phyloP scores from a whole-genome alignment of 64 coral and sea anemone species.

The Montipora cactus region DNA sequence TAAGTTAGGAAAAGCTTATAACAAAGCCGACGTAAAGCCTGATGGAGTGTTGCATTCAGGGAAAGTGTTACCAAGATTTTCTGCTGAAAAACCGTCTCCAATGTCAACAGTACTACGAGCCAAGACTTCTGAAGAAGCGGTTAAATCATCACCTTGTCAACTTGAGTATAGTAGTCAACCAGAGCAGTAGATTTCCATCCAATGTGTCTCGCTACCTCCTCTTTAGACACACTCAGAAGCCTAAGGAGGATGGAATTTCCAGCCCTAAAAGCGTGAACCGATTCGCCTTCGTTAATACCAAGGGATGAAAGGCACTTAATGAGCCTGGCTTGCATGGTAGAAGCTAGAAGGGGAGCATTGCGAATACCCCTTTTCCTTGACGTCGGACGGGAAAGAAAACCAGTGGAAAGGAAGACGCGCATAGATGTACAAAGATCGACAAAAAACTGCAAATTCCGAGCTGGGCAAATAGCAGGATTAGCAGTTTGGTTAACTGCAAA shows the following conservation, averaged over 20 bases:
- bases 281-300: slow-evolving; percentile 35
- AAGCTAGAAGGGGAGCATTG: slow-evolving; percentile 23
- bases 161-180: slow-evolving; percentile 69
- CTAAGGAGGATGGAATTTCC: slow-evolving; percentile 55
- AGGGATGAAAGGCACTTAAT: not conserved
- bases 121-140: not conserved
- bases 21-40: not conserved
- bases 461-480: slow-evolving; percentile 72
- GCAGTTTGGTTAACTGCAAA: no score
- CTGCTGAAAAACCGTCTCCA: not conserved
- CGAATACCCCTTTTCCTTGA: not conserved
- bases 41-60: not conserved
- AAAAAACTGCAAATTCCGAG: slow-evolving; percentile 54
- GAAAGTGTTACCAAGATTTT: not conserved
- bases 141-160: slow-evolving; percentile 28
- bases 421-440: slow-evolving; percentile 27
- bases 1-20: not conserved
- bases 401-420: slow-evolving; percentile 16
- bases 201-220: no score
- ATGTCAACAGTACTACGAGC: slow-evolving; percentile 15
- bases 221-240: slow-evolving; percentile 2
- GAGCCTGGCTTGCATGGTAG: slow-evolving; percentile 40
- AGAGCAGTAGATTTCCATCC: not conserved
- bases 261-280: slow-evolving; percentile 45
- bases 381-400: slow-evolving; percentile 31